Base-by-base conservation (phyloP, 2,113 vertebrate species). In the Xiphias gladius region DNA sequence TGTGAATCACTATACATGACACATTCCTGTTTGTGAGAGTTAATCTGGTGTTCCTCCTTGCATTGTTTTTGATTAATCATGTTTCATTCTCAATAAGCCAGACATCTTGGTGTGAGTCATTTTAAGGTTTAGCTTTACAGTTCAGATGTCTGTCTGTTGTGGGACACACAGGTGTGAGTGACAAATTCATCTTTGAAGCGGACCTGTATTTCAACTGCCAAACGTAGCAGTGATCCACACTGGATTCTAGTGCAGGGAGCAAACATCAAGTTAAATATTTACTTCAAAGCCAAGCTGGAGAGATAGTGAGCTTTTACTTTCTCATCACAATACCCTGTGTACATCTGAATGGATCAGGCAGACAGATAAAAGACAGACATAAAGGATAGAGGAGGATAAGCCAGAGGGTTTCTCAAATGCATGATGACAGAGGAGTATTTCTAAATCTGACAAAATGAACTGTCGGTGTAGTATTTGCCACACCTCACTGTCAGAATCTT, bases 181-280 rank as follows among this genome's bases (percentile, higher is more conserved):
- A 58, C 20, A 66, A 19, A 74, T 20, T 54, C 52, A 13, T 4
- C 20, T 48, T 67, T 17, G 22, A 1, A 2, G 37, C 55, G 37
- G 65, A 22, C 14, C 24, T 30, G 7, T 73, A 16, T 59, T 37
- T 19, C 41, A 32, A 43, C 35, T 6, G 0, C 39, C 57, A 57
- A 55, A 57, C 12, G 28, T 10, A 22, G 16, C 22, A 19, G n/a
- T 57, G 35, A 63, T 0, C 30, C 2, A 7, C 24, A 20, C 2
- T 26, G 10, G 35, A 39, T 28, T 68, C 66, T 1, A 50, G 48
- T 24, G 1, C 55, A 30, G 57, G 84, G 80, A 78, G 62, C 79
- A 87, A 92, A 91, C 83, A 70, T 8, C 0, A 4, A 28, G 86
- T 91, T 89, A 91, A 86, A 85, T 41, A 89, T 92, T 92, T 63